Conservation (phyloP, 1,140 invertebrate genomes). For the Hypsibius dujardini region DNA sequence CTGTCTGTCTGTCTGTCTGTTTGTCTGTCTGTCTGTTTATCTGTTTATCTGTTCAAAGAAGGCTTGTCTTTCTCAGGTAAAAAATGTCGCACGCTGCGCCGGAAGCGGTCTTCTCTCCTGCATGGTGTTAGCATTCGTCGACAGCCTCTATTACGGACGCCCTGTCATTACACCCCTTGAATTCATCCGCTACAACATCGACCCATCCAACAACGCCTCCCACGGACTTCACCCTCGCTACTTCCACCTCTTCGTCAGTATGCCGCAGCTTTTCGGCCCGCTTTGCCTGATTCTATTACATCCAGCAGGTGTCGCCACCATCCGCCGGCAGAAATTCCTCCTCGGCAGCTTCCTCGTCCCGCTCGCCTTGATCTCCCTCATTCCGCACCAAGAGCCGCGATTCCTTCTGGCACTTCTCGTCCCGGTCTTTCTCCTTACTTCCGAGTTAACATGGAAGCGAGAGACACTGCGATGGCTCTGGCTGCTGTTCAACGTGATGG, state of each 20-base stretch:
- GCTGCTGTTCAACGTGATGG: constrained; percentile 48
- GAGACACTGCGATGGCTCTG: constrained; percentile 41
- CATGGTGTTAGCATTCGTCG: constrained; percentile 48
- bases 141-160: constrained; percentile 64
- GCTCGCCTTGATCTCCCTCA: constrained; percentile 51
- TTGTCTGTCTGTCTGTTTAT: too few relatives aligned
- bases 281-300: constrained; percentile 42
- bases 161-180: constrained; percentile 76
- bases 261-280: constrained; percentile 64
- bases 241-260: constrained; percentile 60
- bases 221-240: constrained; percentile 71
- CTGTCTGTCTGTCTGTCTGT: too few relatives aligned
- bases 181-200: constrained; percentile 66
- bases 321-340: constrained; percentile 21
- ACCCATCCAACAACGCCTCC: constrained; percentile 51
- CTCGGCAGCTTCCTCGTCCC: constrained; percentile 50
- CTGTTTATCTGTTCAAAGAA: too few relatives aligned
- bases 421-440: constrained; percentile 53
- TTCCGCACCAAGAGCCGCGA: constrained; percentile 77
- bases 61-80: constrained; percentile 4
- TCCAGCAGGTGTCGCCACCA: constrained; percentile 43
- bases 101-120: constrained; percentile 31
- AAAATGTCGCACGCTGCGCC: background rate
- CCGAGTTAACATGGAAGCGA: constrained; percentile 29
- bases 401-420: constrained; percentile 67